Evolutionary conservation across 2,113 vertebrate genomes (phyloP).

Genomic region (Tursiops truncatus): DNA sequence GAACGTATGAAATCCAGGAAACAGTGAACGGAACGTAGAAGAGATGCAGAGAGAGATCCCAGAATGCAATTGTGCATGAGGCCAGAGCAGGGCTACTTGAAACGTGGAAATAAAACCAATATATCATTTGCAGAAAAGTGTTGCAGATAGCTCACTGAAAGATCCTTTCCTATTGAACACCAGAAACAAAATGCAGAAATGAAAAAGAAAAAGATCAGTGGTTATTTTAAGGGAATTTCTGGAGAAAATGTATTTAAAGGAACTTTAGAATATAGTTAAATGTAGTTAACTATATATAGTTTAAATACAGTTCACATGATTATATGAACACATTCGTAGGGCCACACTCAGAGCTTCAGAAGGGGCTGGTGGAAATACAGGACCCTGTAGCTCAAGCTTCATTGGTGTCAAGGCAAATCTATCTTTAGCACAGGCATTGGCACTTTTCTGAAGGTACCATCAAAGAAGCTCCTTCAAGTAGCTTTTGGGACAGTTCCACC

Average conservation of each 20-base stretch:
- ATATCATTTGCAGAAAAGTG: neutral
- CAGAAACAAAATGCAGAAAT: constrained; percentile 25
- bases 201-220: neutral
- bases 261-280: neutral
- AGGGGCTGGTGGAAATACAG: neutral
- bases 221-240: neutral
- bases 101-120: neutral
- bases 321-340: neutral
- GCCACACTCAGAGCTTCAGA: neutral
- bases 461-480: neutral
- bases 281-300: neutral
- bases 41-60: neutral
- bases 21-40: neutral
- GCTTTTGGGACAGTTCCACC: neutral
- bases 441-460: neutral
- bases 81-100: neutral
- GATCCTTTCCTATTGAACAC: neutral
- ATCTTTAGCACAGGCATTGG: neutral
- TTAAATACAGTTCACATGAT: neutral
- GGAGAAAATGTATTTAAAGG: neutral
- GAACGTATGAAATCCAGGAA: neutral
- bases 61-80: neutral
- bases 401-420: neutral
- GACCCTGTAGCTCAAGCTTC: neutral
- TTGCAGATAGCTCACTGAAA: neutral